Evolutionary conservation across 2,888 invertebrate species (phyloP).

Genomic region (Masnerella sp.): DNA sequence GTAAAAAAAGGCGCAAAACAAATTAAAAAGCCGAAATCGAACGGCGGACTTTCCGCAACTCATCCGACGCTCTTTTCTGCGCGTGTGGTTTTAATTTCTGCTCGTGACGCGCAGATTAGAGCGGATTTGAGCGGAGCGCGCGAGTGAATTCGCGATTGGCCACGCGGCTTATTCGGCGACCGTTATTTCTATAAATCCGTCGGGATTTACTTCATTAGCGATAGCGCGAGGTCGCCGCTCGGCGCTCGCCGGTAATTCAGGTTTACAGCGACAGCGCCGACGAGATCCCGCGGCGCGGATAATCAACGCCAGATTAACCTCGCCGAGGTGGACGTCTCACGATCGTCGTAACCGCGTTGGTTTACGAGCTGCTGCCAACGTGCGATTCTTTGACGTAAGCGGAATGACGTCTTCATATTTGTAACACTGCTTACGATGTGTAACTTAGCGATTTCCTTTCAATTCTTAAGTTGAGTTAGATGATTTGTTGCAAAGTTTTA

Average conservation of each 20-base stretch:
- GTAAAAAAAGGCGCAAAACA: too few species aligned
- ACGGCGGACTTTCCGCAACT: too few species aligned
- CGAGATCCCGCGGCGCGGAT: slow-evolving; percentile 62
- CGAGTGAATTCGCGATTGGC: slow-evolving; percentile 46
- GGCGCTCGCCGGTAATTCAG: slow-evolving; percentile 53
- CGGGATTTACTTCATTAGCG: slow-evolving; percentile 53
- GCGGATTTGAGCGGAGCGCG: background rate
- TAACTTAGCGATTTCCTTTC: too few species aligned
- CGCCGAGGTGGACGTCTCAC: slow-evolving; percentile 51
- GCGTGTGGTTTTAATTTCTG: too few species aligned
- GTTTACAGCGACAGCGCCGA: slow-evolving; percentile 46
- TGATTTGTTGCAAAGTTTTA: too few species aligned
- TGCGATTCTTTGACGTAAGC: slow-evolving; percentile 47
- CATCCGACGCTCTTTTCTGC: too few species aligned
- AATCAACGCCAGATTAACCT: slow-evolving; percentile 65
- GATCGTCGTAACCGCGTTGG: slow-evolving; percentile 43
- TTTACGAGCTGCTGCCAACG: slow-evolving; percentile 44
- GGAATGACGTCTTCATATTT: slow-evolving; percentile 45
- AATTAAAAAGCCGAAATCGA: too few species aligned
- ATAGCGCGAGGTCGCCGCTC: slow-evolving; percentile 31
- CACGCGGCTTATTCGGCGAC: slow-evolving; percentile 42
- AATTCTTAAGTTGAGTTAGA: too few species aligned
- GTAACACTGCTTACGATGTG: slow-evolving; percentile 2
- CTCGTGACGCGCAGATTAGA: background rate
- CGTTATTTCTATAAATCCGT: slow-evolving; percentile 58